Evolutionary conservation across 2,113 vertebrate species (phyloP).

Genomic region (Coptodon bakossiorum): DNA sequence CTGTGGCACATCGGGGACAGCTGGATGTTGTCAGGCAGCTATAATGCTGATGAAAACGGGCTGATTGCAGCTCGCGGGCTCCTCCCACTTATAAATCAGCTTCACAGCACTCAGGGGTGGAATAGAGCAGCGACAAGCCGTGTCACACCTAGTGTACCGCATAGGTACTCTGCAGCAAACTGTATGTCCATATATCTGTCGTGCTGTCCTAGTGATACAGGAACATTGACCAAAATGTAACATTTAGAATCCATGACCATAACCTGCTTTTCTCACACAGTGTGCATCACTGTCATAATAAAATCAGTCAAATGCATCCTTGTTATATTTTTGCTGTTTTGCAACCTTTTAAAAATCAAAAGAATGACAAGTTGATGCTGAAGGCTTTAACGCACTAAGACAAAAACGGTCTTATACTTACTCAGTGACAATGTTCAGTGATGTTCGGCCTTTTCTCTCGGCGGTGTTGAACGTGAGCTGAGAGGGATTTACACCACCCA

Average conservation of each 20-base stretch:
- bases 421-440: neutral
- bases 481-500: slow-evolving; percentile 48
- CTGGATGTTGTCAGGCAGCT: slow-evolving; percentile 64
- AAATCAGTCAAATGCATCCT: neutral
- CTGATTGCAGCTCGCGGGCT: slow-evolving; percentile 54
- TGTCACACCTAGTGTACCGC: slow-evolving; percentile 11
- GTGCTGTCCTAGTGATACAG: neutral
- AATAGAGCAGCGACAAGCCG: slow-evolving; percentile 19
- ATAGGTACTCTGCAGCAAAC: slow-evolving; percentile 31
- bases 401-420: neutral
- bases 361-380: neutral
- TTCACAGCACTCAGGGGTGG: slow-evolving; percentile 34
- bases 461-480: slow-evolving; percentile 3
- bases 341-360: neutral
- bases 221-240: neutral
- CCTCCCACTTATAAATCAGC: slow-evolving; percentile 59
- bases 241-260: neutral
- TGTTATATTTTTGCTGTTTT: neutral
- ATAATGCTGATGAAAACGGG: slow-evolving; percentile 64
- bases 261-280: neutral
- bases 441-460: neutral
- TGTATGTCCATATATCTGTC: neutral
- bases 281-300: neutral
- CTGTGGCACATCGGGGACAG: slow-evolving; percentile 57
- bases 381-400: neutral